phyloP scores from a whole-genome alignment of 2,888 invertebrate genomes.

The Pristionchus exspectatus region DNA sequence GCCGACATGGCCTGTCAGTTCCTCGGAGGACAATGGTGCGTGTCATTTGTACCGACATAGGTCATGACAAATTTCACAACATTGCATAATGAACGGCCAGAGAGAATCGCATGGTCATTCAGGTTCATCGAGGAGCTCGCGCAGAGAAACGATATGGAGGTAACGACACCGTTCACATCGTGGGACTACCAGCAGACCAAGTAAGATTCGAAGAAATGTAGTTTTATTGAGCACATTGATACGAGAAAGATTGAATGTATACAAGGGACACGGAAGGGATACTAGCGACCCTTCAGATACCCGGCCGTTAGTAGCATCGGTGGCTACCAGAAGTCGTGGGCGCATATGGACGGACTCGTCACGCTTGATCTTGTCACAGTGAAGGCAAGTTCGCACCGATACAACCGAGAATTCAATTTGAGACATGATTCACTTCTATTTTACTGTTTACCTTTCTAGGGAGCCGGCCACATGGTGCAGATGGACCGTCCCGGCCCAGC shows the following conservation, averaged over 20 bases:
- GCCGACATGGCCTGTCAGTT: constrained; percentile 74
- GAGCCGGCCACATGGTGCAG: constrained; percentile 89
- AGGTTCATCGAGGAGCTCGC: constrained; percentile 74
- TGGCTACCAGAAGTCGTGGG: constrained; percentile 64
- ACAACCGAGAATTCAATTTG: too few relatives aligned
- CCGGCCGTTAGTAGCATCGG: constrained; percentile 46
- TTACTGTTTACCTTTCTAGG: constrained; percentile 53
- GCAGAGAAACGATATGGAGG: constrained; percentile 59
- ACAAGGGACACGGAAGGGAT: too few relatives aligned
- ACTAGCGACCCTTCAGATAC: background rate
- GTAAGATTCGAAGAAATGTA: background rate
- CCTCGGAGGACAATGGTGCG: constrained; percentile 73
- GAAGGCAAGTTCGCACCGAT: constrained; percentile 55
- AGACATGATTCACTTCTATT: too few relatives aligned
- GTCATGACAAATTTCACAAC: too few relatives aligned
- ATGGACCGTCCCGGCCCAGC: constrained; percentile 89
- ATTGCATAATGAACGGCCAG: too few relatives aligned
- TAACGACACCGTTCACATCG: constrained; percentile 58
- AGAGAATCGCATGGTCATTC: background rate
- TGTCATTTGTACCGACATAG: background rate
- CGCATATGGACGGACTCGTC: constrained; percentile 50
- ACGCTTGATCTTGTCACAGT: constrained; percentile 68
- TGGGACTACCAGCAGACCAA: constrained; percentile 66
- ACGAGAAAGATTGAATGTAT: too few relatives aligned
- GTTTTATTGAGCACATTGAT: too few relatives aligned